These are phyloP conservation scores for Heterodera filipjevi DNA, from an alignment of 2,888 invertebrate genomes.

Conservation along the genomic window DNA sequence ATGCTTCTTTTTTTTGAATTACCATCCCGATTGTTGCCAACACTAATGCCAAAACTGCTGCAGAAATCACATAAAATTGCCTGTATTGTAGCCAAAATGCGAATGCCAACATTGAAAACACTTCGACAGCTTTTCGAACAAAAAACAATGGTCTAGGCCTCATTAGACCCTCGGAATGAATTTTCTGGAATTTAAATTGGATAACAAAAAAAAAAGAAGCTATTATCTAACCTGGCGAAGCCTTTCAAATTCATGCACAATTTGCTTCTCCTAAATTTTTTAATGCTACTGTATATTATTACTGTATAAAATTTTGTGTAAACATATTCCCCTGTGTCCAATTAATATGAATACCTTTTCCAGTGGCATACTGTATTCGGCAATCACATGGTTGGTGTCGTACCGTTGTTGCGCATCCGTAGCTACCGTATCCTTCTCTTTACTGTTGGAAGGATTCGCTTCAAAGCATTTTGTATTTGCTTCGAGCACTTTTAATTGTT, in stretches of 20 bases:
- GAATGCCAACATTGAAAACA: conserved; percentile 46
- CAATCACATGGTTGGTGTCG: conserved; percentile 9
- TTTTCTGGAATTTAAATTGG: conserved; percentile 33
- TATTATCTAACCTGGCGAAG: conserved; percentile 45
- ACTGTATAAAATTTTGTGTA: background rate
- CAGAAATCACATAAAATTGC: conserved; percentile 57
- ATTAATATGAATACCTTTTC: conserved; percentile 7
- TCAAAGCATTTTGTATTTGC: background rate
- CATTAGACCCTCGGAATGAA: conserved; percentile 58
- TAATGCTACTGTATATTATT: background rate
- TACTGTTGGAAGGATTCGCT: background rate
- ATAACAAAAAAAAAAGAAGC: no score
- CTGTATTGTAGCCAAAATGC: conserved; percentile 56
- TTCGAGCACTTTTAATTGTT: conserved; percentile 52
- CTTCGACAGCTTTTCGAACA: conserved; percentile 49
- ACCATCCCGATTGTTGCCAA: conserved; percentile 64
- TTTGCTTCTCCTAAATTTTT: conserved; percentile 56
- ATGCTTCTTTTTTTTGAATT: no score
- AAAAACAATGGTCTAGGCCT: conserved; percentile 48
- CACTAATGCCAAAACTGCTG: conserved; percentile 54
- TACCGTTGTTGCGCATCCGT: background rate
- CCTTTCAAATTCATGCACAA: conserved; percentile 56
- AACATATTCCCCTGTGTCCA: background rate
- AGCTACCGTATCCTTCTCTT: background rate
- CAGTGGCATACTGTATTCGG: conserved; percentile 18